Conservation (phyloP, 2,888 invertebrate genomes). For the Linnaemya vulpina region DNA sequence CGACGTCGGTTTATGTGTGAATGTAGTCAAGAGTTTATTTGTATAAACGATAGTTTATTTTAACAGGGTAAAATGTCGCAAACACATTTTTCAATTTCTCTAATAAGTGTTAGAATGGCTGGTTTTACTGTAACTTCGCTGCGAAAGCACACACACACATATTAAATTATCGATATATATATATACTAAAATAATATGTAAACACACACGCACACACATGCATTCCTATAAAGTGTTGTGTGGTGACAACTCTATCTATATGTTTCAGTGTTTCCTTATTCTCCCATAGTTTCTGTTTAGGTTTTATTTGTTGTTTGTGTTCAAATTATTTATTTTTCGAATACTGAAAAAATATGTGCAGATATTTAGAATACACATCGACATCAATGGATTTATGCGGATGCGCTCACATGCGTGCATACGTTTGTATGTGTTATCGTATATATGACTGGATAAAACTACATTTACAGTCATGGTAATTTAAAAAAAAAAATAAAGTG, state of each 20-base stretch:
- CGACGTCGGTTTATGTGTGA: background rate
- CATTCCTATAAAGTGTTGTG: no score
- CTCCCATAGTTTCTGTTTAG: no score
- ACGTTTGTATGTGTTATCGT: no score
- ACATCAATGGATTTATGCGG: no score
- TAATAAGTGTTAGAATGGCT: slow-evolving; percentile 36
- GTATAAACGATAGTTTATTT: slow-evolving; percentile 51
- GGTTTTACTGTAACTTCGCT: no score
- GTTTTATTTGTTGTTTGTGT: background rate
- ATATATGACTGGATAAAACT: background rate
- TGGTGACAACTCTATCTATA: no score
- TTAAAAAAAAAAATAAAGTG: slow-evolving; percentile 29
- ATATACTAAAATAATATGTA: no score
- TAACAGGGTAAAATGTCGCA: slow-evolving; percentile 55
- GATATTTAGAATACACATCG: background rate
- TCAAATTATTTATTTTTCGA: background rate
- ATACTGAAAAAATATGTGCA: background rate
- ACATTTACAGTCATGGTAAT: background rate
- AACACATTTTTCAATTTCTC: slow-evolving; percentile 61
- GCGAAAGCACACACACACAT: no score
- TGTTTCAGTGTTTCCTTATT: no score
- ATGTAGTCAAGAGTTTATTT: background rate
- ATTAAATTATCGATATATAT: no score
- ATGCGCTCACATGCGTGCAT: no score
- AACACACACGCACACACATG: no score